These are phyloP conservation scores for Drosophila austrosaltans DNA, from an alignment of 2,888 invertebrate genomes.

Conservation along the genomic window DNA sequence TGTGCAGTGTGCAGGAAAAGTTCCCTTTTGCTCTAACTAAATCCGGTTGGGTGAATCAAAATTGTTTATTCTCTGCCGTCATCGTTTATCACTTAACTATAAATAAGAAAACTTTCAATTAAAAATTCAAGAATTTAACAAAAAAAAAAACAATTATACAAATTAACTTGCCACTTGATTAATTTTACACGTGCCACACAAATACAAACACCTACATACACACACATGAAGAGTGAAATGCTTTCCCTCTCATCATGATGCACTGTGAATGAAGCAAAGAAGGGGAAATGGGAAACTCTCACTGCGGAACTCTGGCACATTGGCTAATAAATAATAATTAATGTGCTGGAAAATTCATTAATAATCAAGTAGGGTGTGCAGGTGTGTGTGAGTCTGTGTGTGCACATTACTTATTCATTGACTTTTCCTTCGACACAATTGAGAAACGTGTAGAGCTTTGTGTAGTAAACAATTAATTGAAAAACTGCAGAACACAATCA, in stretches of 20 bases:
- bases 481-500: slow-evolving; percentile 32
- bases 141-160: slow-evolving; percentile 56
- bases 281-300: slow-evolving; percentile 17
- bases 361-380: slow-evolving; percentile 42
- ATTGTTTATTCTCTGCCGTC: neutral
- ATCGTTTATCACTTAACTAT: slow-evolving; percentile 3
- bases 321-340: slow-evolving; percentile 67
- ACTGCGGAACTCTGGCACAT: slow-evolving; percentile 63
- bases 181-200: slow-evolving; percentile 3
- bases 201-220: neutral
- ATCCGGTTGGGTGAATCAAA: neutral
- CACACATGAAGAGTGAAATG: too few relatives aligned
- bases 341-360: slow-evolving; percentile 62
- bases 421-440: slow-evolving; percentile 54
- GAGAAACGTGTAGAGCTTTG: slow-evolving; percentile 47
- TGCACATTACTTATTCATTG: slow-evolving; percentile 57
- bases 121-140: slow-evolving; percentile 10
- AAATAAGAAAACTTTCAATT: slow-evolving; percentile 12
- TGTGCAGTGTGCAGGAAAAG: neutral
- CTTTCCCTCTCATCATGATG: too few relatives aligned
- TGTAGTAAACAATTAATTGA: slow-evolving; percentile 51
- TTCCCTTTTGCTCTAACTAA: neutral
- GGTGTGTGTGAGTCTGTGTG: neutral
- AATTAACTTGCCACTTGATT: slow-evolving; percentile 52
- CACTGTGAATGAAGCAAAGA: slow-evolving; percentile 8